Evolutionary conservation across 2,113 vertebrate species (phyloP), one percentile per base, ranked within the genome.

Genomic region (Phyllostomus discolor): DNA sequence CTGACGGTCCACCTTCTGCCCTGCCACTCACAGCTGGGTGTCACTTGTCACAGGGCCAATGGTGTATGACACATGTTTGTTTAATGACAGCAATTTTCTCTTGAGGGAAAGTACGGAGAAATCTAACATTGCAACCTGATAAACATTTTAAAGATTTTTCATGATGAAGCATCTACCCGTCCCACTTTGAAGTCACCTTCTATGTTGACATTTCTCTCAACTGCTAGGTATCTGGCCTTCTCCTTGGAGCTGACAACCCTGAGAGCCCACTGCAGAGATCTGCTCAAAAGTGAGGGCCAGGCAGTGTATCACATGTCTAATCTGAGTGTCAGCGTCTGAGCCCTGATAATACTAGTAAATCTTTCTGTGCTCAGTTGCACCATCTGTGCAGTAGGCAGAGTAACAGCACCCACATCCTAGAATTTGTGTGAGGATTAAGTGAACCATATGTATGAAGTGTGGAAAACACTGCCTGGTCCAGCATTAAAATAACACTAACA

Each of bases 21-120:
- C 62, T 0, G 4, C 11, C 17, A 2, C 9, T 2, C 33, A 35
- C 9, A 11, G 15, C 52, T 9, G 50, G 33, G 38, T 0, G 2
- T 41, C 28, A 8, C 38, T 28, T 38, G 22, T 41, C 31, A 72
- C 19, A 57, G 35, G 10, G 38, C 9, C 35, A 43, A 33, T 26
- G 50, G n/a, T 20, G 69, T 8, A 35, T 22, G 81, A 59, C 11
- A 41, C 38, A 57, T 12, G 15, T 28, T 67, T 50, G 59, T 20
- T 67, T 67, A 17, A 14, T n/a, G 54, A 78, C 9, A 20, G 43
- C 2, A 28, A 69, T 20, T 15, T 38, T 62, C 15, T 73, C 41
- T 38, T 19, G n/a, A 73, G 54, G 6, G 24, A 38, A 1, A 31
- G 5, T 38, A 33, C 17, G 38, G 12, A n/a, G 31, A 81, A 3